Conservation (phyloP, 1,140 invertebrate species). For the Micrasema minimum region DNA sequence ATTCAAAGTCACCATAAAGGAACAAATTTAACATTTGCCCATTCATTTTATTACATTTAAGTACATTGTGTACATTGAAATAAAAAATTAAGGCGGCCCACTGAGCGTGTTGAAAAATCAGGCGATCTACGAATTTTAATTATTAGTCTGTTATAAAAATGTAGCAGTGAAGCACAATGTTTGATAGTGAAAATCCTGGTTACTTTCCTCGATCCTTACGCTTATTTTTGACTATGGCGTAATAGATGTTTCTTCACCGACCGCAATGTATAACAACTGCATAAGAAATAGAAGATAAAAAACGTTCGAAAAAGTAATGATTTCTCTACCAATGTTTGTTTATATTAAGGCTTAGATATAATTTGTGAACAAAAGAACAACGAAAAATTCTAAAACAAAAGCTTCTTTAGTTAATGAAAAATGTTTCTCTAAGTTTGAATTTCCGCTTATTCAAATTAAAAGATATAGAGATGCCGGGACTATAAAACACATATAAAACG, state of each 20-base stretch:
- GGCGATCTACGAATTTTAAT: conserved; percentile 3
- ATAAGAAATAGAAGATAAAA: too few relatives aligned
- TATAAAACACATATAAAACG: not conserved
- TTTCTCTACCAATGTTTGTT: too few relatives aligned
- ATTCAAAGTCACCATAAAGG: not conserved
- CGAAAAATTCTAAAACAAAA: not conserved
- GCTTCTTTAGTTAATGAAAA: not conserved
- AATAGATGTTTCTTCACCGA: too few relatives aligned
- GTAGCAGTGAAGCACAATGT: not conserved
- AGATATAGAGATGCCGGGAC: conserved; percentile 1
- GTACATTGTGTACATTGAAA: not conserved
- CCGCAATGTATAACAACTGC: too few relatives aligned
- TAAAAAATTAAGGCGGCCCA: not conserved
- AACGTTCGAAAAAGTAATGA: too few relatives aligned
- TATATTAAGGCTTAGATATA: too few relatives aligned
- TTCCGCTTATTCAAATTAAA: conserved; percentile 33
- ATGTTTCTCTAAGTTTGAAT: conserved; percentile 3
- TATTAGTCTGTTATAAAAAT: not conserved
- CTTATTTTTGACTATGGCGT: too few relatives aligned
- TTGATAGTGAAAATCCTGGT: not conserved
- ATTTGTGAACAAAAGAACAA: not conserved
- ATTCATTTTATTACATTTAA: not conserved
- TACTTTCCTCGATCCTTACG: too few relatives aligned
- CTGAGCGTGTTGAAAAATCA: conserved; percentile 3
- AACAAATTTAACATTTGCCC: not conserved